Conservation (phyloP, 2,113 vertebrate species). For the Nothobranchius furzeri region DNA sequence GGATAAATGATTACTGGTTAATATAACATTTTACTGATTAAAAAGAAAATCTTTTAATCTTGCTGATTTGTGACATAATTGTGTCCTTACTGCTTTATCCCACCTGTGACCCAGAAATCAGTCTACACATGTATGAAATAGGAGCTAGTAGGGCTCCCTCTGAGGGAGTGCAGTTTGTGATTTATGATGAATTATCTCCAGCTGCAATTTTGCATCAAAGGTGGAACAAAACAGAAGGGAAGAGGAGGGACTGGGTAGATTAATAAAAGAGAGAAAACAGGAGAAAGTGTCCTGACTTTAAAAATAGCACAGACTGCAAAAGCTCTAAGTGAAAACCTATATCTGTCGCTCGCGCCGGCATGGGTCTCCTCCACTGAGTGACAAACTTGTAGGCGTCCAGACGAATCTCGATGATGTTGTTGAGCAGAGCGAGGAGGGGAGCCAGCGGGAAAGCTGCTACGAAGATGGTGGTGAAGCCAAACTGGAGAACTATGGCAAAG, state of each 20-base stretch:
- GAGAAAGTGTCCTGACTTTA: conserved; percentile 2
- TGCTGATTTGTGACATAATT: neutral
- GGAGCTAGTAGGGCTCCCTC: neutral
- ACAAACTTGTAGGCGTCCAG: conserved; percentile 99
- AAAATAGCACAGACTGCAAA: conserved; percentile 24
- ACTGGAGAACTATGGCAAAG: conserved; percentile 89
- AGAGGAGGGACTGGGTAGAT: neutral
- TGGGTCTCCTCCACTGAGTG: conserved; percentile 95
- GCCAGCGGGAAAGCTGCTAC: conserved; percentile 97
- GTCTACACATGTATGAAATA: neutral
- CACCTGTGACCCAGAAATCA: neutral
- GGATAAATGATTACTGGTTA: conserved; percentile 12
- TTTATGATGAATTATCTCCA: neutral
- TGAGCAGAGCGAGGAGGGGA: conserved; percentile 93
- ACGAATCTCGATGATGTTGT: conserved; percentile 98
- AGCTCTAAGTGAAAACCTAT: conserved; percentile 83
- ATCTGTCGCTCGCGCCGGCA: conserved; percentile 95
- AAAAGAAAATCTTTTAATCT: neutral
- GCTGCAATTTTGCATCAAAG: neutral
- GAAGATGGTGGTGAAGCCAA: conserved; percentile 98
- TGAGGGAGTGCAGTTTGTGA: neutral
- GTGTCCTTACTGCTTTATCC: neutral
- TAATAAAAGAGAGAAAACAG: neutral
- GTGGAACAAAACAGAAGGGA: neutral
- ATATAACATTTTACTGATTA: conserved; percentile 12